Base-by-base conservation (phyloP, 2,797 vertebrate genomes). In the Centroberyx gerrardi region DNA sequence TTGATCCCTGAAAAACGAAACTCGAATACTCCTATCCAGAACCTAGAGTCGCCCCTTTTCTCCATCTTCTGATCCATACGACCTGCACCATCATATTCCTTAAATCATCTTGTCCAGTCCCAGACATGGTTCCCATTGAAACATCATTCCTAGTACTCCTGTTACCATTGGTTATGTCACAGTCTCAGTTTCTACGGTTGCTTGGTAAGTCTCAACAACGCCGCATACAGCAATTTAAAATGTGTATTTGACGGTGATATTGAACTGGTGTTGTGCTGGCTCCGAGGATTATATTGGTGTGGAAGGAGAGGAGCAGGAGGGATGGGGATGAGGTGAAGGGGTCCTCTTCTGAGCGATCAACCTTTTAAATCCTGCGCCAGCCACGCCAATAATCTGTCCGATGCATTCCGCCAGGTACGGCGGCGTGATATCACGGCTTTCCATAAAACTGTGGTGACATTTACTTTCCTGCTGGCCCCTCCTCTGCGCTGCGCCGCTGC, bases 391-490 rank as follows among this genome's bases (percentile, higher is more conserved):
- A 81, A 83, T 85, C 62, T 52, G 44, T 29, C 2, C 64, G 76
- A 87, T 14, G 54, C 72, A 85, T 78, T 83, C 72, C 78, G 68
- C 54, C 63, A 68, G 53, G 49, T 74, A 28, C 44, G 14, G 18
- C 12, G 18, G 59, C 54, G 62, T 54, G 63, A 68, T 84, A 74
- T 75, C 62, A 76, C 55, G 64, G 81, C 67, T 60, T 80, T 75
- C 62, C 56, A 59, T 70, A 72, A 78, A 70, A 69, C 73, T 64
- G 46, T 42, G 29, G 73, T 75, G 86, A 81, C 82, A 89, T 91
- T 91, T 91, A 76, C 73, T 66, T 81, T 81, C 51, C 69, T 1
- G 56, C 49, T 80, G 84, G 66, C 73, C 74, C 68, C 38, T 72
- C 53, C 66, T 73, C 71, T 80, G 54, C 48, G 54, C 65, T 72